phyloP scores from a whole-genome alignment of 2,888 invertebrate species.

The Eubasilissa splendida region DNA sequence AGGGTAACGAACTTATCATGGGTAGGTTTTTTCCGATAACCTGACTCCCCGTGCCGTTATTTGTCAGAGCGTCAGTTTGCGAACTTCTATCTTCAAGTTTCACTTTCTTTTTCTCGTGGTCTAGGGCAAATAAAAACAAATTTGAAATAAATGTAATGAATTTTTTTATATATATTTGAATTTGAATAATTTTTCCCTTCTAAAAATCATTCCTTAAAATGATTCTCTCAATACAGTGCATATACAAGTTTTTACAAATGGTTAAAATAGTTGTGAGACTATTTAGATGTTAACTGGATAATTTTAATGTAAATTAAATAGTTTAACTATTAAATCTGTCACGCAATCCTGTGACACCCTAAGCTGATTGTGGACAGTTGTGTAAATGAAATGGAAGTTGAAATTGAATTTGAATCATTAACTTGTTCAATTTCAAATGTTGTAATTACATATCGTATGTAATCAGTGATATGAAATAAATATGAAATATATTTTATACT shows the following conservation, averaged over 20 bases:
- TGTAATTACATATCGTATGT: too few relatives aligned
- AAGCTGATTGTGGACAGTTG: background rate
- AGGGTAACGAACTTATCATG: slow-evolving; percentile 45
- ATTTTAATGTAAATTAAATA: slow-evolving; percentile 4
- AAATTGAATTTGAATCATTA: background rate
- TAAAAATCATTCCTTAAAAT: too few relatives aligned
- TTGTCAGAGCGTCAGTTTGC: slow-evolving; percentile 50
- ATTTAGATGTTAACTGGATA: background rate
- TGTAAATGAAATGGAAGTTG: background rate
- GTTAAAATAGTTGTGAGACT: background rate
- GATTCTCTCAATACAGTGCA: too few relatives aligned
- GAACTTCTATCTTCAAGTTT: slow-evolving; percentile 52
- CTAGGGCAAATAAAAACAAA: slow-evolving; percentile 45
- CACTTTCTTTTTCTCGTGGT: slow-evolving; percentile 53
- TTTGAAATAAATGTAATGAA: background rate
- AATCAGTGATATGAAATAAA: too few relatives aligned
- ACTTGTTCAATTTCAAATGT: too few relatives aligned
- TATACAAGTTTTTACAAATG: too few relatives aligned
- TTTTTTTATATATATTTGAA: background rate
- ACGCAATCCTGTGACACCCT: background rate
- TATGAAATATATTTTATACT: too few relatives aligned
- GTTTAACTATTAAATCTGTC: background rate
- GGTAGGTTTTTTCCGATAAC: slow-evolving; percentile 42
- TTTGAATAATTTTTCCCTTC: too few relatives aligned
- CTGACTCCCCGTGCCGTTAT: slow-evolving; percentile 39